Conservation (phyloP, 2,888 invertebrate genomes). For the Macropis europaea region DNA sequence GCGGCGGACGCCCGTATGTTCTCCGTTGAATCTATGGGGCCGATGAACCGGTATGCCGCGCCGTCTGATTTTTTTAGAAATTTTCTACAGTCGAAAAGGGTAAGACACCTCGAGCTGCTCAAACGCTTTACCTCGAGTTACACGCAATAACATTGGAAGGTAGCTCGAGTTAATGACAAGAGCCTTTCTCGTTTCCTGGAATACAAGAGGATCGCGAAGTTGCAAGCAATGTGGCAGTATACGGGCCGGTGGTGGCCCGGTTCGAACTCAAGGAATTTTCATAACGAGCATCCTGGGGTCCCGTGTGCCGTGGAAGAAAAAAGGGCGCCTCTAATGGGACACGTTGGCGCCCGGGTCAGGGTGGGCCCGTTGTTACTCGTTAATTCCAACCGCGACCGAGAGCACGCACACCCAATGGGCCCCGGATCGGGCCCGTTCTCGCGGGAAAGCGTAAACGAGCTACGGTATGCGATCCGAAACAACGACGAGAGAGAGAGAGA, state of each 20-base stretch:
- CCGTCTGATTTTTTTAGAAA: too few species aligned
- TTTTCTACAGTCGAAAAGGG: too few species aligned
- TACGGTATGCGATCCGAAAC: constrained; percentile 30
- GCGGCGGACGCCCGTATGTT: too few species aligned
- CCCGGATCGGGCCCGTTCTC: constrained; percentile 16
- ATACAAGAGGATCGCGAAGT: constrained; percentile 66
- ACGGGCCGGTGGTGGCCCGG: constrained; percentile 14
- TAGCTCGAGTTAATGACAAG: too few species aligned
- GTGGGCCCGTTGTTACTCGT: constrained; percentile 67
- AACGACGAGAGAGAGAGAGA: constrained; percentile 7
- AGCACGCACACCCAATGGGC: constrained; percentile 32
- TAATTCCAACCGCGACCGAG: constrained; percentile 61
- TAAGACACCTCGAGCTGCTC: too few species aligned
- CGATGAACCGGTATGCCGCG: too few species aligned
- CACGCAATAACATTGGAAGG: too few species aligned
- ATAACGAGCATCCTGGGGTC: constrained; percentile 41
- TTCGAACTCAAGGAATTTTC: constrained; percentile 49
- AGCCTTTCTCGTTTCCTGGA: too few species aligned
- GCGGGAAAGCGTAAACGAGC: constrained; percentile 51
- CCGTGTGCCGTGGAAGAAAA: constrained; percentile 18
- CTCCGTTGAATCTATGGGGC: too few species aligned
- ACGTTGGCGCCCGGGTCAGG: constrained; percentile 67
- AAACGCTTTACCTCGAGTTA: too few species aligned
- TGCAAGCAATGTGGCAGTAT: constrained; percentile 45
- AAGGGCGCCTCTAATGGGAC: constrained; percentile 68